Conservation (phyloP, 1,140 invertebrate genomes). For the Drosophila kepulauana region DNA sequence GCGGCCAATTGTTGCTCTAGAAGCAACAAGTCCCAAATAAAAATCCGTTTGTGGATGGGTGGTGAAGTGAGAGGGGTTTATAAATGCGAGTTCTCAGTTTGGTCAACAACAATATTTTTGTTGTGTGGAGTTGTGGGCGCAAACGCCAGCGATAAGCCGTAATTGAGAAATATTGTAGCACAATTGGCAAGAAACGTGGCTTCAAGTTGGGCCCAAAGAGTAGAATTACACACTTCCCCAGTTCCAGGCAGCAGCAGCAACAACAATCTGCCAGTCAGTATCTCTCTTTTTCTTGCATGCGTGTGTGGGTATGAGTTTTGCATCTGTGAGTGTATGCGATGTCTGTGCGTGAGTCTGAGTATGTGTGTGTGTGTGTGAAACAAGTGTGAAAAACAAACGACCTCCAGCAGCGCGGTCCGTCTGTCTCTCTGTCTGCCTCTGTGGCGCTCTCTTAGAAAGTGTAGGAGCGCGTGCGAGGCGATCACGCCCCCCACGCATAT, state of each 20-base stretch:
- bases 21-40: conserved; percentile 70
- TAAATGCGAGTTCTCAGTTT: conserved; percentile 21
- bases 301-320: conserved; percentile 22
- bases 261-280: conserved; percentile 30
- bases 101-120: conserved; percentile 14
- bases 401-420: conserved; percentile 62
- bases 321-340: neutral
- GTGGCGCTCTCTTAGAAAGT: conserved; percentile 63
- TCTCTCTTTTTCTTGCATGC: conserved; percentile 24
- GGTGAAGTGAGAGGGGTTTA: neutral
- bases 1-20: conserved; percentile 61
- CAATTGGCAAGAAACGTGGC: conserved; percentile 60
- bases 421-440: conserved; percentile 43
- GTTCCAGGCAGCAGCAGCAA: conserved; percentile 4
- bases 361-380: conserved; percentile 44
- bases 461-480: conserved; percentile 51
- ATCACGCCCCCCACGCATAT: conserved; percentile 71
- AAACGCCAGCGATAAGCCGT: conserved; percentile 55
- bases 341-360: neutral
- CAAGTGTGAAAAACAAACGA: conserved; percentile 80
- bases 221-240: conserved; percentile 51
- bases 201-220: conserved; percentile 57
- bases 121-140: conserved; percentile 49
- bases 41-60: neutral
- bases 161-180: conserved; percentile 60